Base-by-base conservation (phyloP, 2,888 invertebrate species). In the Phanerotoma sp. region DNA sequence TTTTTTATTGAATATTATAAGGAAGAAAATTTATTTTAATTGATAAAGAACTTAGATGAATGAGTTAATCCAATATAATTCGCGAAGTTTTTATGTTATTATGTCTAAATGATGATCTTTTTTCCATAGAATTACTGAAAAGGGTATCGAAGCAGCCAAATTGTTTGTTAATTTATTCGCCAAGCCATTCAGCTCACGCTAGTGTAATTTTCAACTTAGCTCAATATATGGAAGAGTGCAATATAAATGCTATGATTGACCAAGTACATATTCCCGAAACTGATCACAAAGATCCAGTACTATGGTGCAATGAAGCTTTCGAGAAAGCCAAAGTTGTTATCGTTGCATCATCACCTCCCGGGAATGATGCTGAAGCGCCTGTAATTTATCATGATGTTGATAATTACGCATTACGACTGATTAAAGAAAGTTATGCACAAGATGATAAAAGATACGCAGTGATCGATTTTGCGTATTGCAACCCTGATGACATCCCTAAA, bases 271-370 rank as follows among this genome's bases (percentile, higher is more conserved):
- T 74, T 44, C 62, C 70, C 11, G 67, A 71, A 50, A 69, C 67
- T 40, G 54, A 51, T 30, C 62, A 65, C 20, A 72, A 76, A 77
- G 73, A 75, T 62, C 72, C 74, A 2, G 67, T 68, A 13, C 52
- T 66, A 4, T 77, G 77, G 76, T 77, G 72, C 53, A 71, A 70
- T 25, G 62, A 66, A 7, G 74, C 75, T 44, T 73, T 77, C 48
- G 56, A 66, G 3, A 62, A 50, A 2, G 72, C 75, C 1, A 71
- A 77, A 13, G 61, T 70, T 10, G 62, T 77, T 52, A 57, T 76
- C 22, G 63, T 77, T 11, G 69, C 68, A 15, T 68, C 75, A 2
- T 76, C 77, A 3, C 77, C 78, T 13, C 62, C 64, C 2, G 51
- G 59, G 4, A 59, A 42, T 40, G 56, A 64, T 54, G 57, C 51